phyloP scores from a whole-genome alignment of 2,113 vertebrate genomes.

The Anoplopoma fimbria region DNA sequence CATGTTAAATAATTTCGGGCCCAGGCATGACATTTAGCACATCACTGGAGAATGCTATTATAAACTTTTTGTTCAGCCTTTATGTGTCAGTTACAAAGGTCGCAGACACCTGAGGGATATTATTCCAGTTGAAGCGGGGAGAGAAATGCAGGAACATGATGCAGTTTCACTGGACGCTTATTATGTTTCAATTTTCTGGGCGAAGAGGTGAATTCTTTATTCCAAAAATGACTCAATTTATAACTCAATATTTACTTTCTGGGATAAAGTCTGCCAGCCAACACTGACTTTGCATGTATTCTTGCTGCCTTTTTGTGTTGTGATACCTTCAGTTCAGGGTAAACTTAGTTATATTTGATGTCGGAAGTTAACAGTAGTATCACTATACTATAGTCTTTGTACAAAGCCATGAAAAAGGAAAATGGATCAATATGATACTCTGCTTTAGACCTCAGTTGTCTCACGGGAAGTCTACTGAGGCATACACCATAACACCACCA shows the following conservation, averaged over 20 bases:
- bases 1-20: not conserved
- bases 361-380: constrained; percentile 10
- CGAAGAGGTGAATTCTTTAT: not conserved
- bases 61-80: constrained; percentile 4
- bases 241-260: not conserved
- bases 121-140: not conserved
- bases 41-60: not conserved
- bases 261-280: not conserved
- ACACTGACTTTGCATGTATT: not conserved
- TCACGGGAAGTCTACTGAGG: constrained; percentile 27
- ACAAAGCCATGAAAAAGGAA: constrained; percentile 17
- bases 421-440: constrained; percentile 47
- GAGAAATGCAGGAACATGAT: constrained; percentile 7
- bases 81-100: constrained; percentile 14
- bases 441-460: constrained; percentile 40
- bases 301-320: not conserved
- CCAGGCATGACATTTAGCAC: constrained; percentile 15
- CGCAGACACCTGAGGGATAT: constrained; percentile 9
- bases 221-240: not conserved
- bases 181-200: constrained; percentile 2
- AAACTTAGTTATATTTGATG: not conserved
- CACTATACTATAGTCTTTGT: not conserved
- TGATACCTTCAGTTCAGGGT: not conserved
- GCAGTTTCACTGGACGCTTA: not conserved
- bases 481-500: not conserved